Evolutionary conservation across 2,888 invertebrate genomes (phyloP), one percentile per base, ranked within the genome.

Genomic region (Calliphora vomitoria): DNA sequence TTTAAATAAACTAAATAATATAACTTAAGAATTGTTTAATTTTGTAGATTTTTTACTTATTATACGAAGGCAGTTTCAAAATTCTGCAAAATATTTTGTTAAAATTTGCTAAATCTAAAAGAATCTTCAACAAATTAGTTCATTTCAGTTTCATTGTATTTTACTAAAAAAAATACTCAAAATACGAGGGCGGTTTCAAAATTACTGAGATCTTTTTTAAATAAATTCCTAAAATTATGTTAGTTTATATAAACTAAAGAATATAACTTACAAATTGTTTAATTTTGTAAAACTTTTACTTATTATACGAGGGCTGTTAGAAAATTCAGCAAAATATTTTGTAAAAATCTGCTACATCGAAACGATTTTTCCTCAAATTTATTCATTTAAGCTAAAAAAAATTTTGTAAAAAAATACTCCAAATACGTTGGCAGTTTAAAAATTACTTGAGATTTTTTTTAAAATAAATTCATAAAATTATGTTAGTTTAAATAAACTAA

Each of bases 391-490:
- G n/a, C n/a, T n/a, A n/a, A n/a, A n/a, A n/a, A n/a, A n/a, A n/a
- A n/a, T n/a, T n/a, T n/a, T n/a, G n/a, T n/a, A 11, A 41, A 8
- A 10, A 13, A 13, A 50, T 25, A 50, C 15, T 13, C 3, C 4
- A 47, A 13, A 15, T n/a, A 53, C 53, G 53, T 18, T 2, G 53
- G 18, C 8, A 53, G 53, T n/a, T 53, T 53, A 0, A 53, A 58
- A 58, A 58, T 25, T 58, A 53, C 10, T 53, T 53, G 53, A 53
- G n/a, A 53, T 18, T 41, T 41, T 53, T 53, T 53, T 18, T 53
- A 5, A 18, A 53, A 25, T 25, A 25, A 25, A 25, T 25, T 25
- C 2, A 1, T 1, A 25, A 25, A 25, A 25, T 25, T 25, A 25
- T 25, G 25, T 25, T 25, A 25, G 25, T 25, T 25, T 25, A 25